A percentile compares a stretch with the other conserved stretches of the same genome.
Conservation (phyloP, 1,140 invertebrate genomes). For the Anoplophora glabripennis region DNA sequence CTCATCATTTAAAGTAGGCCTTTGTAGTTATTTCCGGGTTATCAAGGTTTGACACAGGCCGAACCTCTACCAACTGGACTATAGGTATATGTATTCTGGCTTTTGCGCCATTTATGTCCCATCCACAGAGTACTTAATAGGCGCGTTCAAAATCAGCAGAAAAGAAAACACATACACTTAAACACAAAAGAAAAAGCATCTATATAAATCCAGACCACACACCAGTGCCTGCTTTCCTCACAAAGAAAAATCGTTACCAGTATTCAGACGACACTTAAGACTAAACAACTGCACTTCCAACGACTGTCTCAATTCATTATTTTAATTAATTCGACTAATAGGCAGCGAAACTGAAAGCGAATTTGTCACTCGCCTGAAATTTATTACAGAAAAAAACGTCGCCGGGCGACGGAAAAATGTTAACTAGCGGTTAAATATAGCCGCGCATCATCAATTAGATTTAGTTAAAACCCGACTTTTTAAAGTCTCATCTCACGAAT, state of each 20-base stretch:
- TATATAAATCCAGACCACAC: no score
- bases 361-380: neutral
- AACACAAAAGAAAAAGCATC: no score
- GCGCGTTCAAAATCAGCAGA: no score
- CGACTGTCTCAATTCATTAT: neutral
- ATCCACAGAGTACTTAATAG: no score
- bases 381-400: slow-evolving; percentile 1
- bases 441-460: slow-evolving; percentile 24
- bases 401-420: slow-evolving; percentile 19
- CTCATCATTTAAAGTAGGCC: no score
- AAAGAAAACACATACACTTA: no score
- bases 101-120: no score
- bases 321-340: neutral
- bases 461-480: slow-evolving; percentile 19
- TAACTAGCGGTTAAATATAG: slow-evolving; percentile 25
- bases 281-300: neutral
- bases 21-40: no score
- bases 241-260: neutral
- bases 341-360: neutral
- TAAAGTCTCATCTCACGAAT: slow-evolving; percentile 21
- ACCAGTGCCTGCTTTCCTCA: neutral
- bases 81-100: no score
- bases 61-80: no score
- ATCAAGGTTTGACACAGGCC: no score
- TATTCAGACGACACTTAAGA: neutral